Conservation (phyloP, 2,113 vertebrate species). For the Vanacampus margaritifer region DNA sequence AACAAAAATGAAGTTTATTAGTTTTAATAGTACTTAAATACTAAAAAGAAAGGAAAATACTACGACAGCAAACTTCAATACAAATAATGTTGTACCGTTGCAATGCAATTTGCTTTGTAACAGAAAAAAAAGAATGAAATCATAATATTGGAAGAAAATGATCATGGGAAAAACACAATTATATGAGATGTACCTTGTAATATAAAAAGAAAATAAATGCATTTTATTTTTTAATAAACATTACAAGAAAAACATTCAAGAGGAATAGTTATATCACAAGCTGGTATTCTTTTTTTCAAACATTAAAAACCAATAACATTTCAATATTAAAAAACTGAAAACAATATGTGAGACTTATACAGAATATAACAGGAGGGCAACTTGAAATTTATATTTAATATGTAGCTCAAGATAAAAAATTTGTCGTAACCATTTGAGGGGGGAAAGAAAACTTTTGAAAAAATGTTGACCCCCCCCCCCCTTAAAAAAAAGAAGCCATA, state of each 20-base stretch:
- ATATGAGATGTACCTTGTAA: neutral
- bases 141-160: neutral
- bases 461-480: too few relatives aligned
- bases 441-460: too few relatives aligned
- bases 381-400: neutral
- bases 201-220: neutral
- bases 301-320: neutral
- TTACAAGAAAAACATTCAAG: neutral
- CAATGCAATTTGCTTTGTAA: too few relatives aligned
- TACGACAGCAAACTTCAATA: too few relatives aligned
- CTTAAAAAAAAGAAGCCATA: too few relatives aligned
- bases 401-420: neutral
- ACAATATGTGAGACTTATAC: neutral
- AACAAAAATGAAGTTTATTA: neutral
- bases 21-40: neutral
- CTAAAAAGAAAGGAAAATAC: neutral
- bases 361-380: neutral
- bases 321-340: neutral
- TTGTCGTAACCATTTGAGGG: too few relatives aligned
- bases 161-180: neutral
- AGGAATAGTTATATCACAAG: too few relatives aligned
- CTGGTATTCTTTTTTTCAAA: neutral
- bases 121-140: neutral
- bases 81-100: neutral
- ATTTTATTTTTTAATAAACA: neutral